phyloP scores from a whole-genome alignment of 2,113 vertebrate species.

The Corythaeola cristata region DNA sequence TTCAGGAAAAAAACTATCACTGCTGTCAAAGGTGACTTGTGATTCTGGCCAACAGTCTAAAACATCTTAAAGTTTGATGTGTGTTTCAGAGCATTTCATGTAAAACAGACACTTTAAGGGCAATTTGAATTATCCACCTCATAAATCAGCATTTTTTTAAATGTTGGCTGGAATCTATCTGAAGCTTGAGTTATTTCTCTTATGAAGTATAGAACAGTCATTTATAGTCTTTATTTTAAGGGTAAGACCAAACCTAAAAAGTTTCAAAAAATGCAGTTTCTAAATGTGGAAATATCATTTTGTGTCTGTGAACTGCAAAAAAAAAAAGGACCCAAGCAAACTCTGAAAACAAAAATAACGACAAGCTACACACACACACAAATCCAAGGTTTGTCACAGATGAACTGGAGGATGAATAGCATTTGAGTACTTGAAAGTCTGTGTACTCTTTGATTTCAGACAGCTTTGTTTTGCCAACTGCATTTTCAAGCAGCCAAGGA shows the following conservation, averaged over 20 bases:
- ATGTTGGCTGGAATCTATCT: not conserved
- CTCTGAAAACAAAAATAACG: not conserved
- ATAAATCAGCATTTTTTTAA: not conserved
- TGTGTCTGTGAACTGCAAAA: not conserved
- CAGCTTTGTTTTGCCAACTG: conserved; percentile 6
- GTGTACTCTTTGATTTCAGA: conserved; percentile 16
- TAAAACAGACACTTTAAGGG: conserved; percentile 4
- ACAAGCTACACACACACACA: not conserved
- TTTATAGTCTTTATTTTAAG: not conserved
- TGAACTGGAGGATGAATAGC: not conserved
- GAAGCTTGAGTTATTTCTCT: not conserved
- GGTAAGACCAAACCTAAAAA: not conserved
- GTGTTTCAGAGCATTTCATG: not conserved
- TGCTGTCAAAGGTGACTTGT: not conserved
- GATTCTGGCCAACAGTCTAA: not conserved
- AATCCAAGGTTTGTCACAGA: not conserved
- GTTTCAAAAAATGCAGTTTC: not conserved
- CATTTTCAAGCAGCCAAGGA: not conserved
- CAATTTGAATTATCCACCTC: not conserved
- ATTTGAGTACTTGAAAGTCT: conserved; percentile 15
- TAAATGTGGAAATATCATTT: not conserved
- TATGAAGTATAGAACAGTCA: not conserved
- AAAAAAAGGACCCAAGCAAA: not conserved
- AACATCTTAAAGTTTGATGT: not conserved
- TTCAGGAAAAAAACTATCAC: not conserved